Conservation (phyloP, 1,140 invertebrate species). For the Venustaconcha ellipsiformis region DNA sequence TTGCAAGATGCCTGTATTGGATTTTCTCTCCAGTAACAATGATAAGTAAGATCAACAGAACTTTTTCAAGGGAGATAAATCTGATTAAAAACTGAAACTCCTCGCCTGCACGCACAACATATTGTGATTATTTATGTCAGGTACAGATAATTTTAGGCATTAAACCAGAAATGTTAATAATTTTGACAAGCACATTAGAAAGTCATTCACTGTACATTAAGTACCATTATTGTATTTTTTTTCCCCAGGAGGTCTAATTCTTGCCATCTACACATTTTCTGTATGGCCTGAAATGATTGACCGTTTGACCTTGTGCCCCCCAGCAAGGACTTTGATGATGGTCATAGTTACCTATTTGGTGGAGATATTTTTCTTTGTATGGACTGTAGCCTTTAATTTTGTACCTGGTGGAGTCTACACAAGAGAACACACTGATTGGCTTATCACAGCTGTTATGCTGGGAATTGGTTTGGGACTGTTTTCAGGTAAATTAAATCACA, state of each 20-base stretch:
- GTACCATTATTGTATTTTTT: neutral
- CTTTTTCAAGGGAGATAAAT: no score
- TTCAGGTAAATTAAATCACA: slow-evolving; percentile 39
- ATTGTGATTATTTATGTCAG: no score
- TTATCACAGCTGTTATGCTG: slow-evolving; percentile 56
- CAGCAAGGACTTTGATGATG: slow-evolving; percentile 55
- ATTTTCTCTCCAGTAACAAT: no score
- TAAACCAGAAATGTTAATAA: no score
- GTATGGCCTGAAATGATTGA: slow-evolving; percentile 64
- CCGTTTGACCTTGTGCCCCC: slow-evolving; percentile 55
- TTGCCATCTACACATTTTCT: slow-evolving; percentile 63
- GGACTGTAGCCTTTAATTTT: slow-evolving; percentile 70
- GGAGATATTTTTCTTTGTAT: slow-evolving; percentile 68
- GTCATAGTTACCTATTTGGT: slow-evolving; percentile 60
- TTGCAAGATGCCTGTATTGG: no score
- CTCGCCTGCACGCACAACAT: no score
- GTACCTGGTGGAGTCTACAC: slow-evolving; percentile 69
- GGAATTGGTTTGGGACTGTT: slow-evolving; percentile 50
- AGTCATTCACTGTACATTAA: neutral
- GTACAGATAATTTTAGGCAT: no score
- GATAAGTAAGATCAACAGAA: no score
- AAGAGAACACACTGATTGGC: slow-evolving; percentile 65
- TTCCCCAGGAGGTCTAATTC: slow-evolving; percentile 58
- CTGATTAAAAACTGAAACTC: no score
- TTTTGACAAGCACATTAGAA: no score